Evolutionary conservation across 2,797 vertebrate species (phyloP).

Genomic region (Sciaenops ocellatus): DNA sequence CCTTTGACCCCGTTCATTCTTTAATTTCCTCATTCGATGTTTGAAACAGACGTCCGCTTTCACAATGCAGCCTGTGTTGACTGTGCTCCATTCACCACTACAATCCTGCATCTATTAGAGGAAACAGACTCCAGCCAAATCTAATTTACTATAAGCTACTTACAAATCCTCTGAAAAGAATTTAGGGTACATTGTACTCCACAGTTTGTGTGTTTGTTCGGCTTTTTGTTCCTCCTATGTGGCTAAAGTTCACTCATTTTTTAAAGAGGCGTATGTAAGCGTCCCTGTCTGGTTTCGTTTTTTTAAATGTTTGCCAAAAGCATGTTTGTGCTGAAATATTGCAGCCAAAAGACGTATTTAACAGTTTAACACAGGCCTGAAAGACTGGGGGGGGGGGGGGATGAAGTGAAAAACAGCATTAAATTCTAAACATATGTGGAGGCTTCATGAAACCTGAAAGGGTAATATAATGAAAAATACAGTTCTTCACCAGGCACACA

Average conservation of each 20-base stretch:
- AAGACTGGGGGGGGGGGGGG: not conserved
- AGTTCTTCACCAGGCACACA: not conserved
- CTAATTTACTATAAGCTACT: constrained; percentile 65
- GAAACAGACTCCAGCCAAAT: constrained; percentile 46
- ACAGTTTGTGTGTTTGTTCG: constrained; percentile 5
- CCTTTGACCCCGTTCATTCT: not conserved
- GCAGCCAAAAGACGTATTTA: too few relatives aligned
- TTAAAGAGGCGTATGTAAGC: not conserved
- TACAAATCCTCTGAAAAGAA: constrained; percentile 41
- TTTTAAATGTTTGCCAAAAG: not conserved
- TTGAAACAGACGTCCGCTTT: not conserved
- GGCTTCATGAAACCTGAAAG: not conserved
- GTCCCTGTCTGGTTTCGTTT: not conserved
- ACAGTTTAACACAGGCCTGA: not conserved
- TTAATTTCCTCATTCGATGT: constrained; percentile 2
- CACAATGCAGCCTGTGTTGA: constrained; percentile 29
- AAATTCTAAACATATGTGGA: not conserved
- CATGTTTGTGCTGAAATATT: not conserved
- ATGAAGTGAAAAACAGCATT: not conserved
- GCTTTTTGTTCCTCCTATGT: constrained; percentile 4
- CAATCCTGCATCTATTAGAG: constrained; percentile 45
- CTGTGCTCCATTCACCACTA: constrained; percentile 12
- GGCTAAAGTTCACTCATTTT: not conserved
- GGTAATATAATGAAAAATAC: not conserved
- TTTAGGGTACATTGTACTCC: constrained; percentile 27